Conservation (phyloP, 1,140 invertebrate genomes). For the Habropoda laboriosa region DNA sequence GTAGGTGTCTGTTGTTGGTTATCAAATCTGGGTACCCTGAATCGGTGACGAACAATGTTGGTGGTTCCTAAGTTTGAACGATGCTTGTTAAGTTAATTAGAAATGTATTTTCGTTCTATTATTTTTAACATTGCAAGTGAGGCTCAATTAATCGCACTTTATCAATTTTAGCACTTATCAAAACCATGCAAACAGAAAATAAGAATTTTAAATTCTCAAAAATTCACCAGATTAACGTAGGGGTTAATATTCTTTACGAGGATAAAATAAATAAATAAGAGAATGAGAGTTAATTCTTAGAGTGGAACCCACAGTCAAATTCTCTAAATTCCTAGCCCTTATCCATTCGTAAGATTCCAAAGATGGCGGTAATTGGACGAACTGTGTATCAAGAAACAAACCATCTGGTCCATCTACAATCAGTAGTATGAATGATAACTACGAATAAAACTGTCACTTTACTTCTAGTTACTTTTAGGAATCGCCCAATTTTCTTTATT, state of each 20-base stretch:
- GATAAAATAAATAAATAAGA: too few species aligned
- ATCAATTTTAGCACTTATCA: too few species aligned
- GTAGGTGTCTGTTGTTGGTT: slow-evolving; percentile 61
- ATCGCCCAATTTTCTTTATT: slow-evolving; percentile 64
- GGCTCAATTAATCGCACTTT: too few species aligned
- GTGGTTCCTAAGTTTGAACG: slow-evolving; percentile 11
- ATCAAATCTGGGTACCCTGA: slow-evolving; percentile 55
- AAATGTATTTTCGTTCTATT: too few species aligned
- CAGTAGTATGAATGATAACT: not conserved
- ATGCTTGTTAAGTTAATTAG: not conserved
- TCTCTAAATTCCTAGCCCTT: slow-evolving; percentile 50
- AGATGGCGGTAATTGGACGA: slow-evolving; percentile 54
- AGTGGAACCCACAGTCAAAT: slow-evolving; percentile 36
- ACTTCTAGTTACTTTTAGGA: slow-evolving; percentile 54
- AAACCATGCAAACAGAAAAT: too few species aligned
- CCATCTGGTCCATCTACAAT: slow-evolving; percentile 38
- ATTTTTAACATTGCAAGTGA: too few species aligned
- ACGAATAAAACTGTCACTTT: not conserved
- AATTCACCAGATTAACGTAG: too few species aligned
- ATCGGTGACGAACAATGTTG: slow-evolving; percentile 25
- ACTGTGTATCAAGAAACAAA: slow-evolving; percentile 50
- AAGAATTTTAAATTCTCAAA: too few species aligned
- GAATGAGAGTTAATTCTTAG: not conserved
- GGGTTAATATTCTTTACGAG: too few species aligned
- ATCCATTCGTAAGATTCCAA: slow-evolving; percentile 58